Base-by-base conservation (phyloP, 92 coral and sea anemone genomes). In the Pocillopora grandis region DNA sequence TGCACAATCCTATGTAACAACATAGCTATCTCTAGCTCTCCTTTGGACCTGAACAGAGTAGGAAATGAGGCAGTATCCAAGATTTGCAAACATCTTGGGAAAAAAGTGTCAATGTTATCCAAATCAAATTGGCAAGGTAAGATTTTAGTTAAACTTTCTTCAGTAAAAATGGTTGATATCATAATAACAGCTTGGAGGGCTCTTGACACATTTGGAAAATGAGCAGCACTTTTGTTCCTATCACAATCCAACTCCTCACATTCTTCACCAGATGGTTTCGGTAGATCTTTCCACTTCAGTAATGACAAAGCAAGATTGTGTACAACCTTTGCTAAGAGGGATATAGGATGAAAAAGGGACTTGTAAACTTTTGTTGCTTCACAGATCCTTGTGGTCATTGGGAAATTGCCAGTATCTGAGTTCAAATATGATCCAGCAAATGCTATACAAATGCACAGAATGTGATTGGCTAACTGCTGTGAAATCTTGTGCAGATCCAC, bases 301-400 rank as follows among this genome's bases (percentile, higher is more conserved):
- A 93, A 69, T 2, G 79, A 79, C 11, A 87, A 66, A 33, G 86
- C 75, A 17, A 88, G 64, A 7, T 87, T 64, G 62, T 48, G 76
- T 35, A 81, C 27, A 6, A 80, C 85, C 66, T 91, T 90, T 71
- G 72, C 86, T 13, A 93, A 77, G 12, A 89, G 82, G 18, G 92
- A 84, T 56, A 88, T 71, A 12, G 98, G 98, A 82, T 95, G 98
- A 83, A 88, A 95, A 3, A 88, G 71, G 1, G 98, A 90, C 67
- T 83, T 77, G 82, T 93, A 95, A 21, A 55, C 70, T 19, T 79
- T 68, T 31, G 92, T 94, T 17, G 83, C 63, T 21, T 60, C 62
- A 7, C 84, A 72, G 33, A 95, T 93, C 72, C 82, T 79, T 15
- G 61, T 18, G 20, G 79, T 66, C 7, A 79, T 27, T 31, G 79